Base-by-base conservation (phyloP, 2,113 vertebrate genomes). In the Rissa tridactyla region DNA sequence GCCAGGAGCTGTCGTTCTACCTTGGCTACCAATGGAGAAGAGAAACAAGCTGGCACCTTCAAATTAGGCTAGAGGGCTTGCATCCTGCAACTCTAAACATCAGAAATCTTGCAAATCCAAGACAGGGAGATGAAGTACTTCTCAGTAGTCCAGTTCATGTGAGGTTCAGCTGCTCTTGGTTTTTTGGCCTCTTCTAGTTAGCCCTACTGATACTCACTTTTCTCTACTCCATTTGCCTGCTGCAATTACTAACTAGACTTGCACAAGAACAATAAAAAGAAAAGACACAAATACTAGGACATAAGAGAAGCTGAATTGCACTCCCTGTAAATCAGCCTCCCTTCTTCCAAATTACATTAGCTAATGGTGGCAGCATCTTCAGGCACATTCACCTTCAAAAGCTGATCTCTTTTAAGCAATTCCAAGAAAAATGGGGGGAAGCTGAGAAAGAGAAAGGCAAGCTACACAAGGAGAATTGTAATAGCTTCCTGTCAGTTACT, bases 311-410 rank as follows among this genome's bases (percentile, higher is more conserved):
- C 38, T 75, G 51, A 90, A 60, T 26, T 64, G 47, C 40, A 42
- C 18, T 36, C 13, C 17, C 52, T 65, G 36, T 84, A 89, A 86
- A 95, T 85, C 80, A 90, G 9, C 52, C 47, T 70, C 32, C 30
- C 23, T 86, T 75, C 52, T 72, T 29, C 44, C 65, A 85, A 78
- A 95, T 92, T 78, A 47, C 91, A 95, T 96, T 96, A 94, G 94
- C 81, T 97, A 96, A 97, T 91, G 73, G 86, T 47, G n/a, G 60
- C 79, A 86, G 92, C 90, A 95, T 71, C 71, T 88, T 86, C 75
- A 62, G 40, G 21, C 58, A 76, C 51, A 32, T 81, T 96, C 64
- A 93, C 93, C 86, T 96, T 95, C 86, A 94, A 89, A 94, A 94
- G 61, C 70, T 84, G 27, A 66, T 71, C 16, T 88, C 64, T 68